Conservation (phyloP, 2,113 vertebrate species). For the Ammospiza caudacuta region DNA sequence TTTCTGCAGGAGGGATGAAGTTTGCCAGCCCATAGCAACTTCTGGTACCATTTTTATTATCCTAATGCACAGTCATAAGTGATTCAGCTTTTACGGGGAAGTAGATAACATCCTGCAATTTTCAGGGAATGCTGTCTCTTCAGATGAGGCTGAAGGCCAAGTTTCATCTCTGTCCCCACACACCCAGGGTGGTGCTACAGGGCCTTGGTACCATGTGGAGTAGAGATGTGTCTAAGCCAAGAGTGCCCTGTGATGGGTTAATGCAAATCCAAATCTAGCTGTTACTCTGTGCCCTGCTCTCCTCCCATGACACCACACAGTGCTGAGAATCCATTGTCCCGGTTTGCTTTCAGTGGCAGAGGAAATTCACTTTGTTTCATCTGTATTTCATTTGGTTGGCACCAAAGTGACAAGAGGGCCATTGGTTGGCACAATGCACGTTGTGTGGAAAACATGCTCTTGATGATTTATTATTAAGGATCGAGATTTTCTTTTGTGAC, state of each 20-base stretch:
- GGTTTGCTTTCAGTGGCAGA: neutral
- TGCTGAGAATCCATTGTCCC: neutral
- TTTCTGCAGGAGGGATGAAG: neutral
- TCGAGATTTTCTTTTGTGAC: slow-evolving; percentile 22
- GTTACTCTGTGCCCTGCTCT: rapidly evolving
- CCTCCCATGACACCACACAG: rapidly evolving
- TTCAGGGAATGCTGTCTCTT: neutral
- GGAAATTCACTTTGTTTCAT: slow-evolving; percentile 17
- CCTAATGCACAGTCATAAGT: neutral
- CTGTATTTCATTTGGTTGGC: slow-evolving; percentile 21
- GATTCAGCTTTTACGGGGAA: neutral
- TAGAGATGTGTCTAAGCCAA: neutral
- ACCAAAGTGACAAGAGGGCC: neutral
- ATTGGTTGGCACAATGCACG: neutral
- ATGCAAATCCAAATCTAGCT: neutral
- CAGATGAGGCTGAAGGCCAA: neutral
- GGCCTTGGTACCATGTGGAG: no score
- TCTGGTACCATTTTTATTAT: neutral
- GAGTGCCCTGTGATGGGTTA: neutral
- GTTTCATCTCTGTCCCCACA: neutral
- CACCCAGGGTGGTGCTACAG: neutral
- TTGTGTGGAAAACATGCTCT: neutral
- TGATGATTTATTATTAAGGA: slow-evolving; percentile 19
- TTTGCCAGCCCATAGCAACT: neutral
- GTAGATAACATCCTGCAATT: neutral